Evolutionary conservation across 2,888 invertebrate genomes (phyloP).

Genomic region (Cephus pulcher): DNA sequence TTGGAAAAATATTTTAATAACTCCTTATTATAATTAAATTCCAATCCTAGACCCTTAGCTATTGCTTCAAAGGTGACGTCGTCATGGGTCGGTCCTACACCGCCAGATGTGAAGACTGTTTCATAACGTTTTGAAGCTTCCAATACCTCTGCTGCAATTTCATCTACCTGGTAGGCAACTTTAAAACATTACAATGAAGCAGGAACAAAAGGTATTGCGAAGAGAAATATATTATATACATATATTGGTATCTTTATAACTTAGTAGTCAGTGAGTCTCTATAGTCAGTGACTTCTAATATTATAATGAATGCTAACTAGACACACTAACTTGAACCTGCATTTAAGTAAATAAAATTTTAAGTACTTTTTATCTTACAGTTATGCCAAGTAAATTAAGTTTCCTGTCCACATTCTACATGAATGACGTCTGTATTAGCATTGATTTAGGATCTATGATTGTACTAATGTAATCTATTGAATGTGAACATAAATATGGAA

Average conservation of each 20-base stretch:
- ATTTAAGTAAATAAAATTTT: too few relatives aligned
- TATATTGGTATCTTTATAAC: background rate
- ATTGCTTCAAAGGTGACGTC: constrained; percentile 76
- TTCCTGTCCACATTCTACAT: too few relatives aligned
- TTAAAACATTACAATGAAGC: background rate
- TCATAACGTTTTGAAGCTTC: constrained; percentile 65
- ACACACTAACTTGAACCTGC: too few relatives aligned
- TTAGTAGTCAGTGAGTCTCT: background rate
- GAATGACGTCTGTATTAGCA: background rate
- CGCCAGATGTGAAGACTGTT: constrained; percentile 74
- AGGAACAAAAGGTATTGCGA: background rate
- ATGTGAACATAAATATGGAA: background rate
- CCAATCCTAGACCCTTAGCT: constrained; percentile 62
- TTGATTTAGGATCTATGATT: background rate
- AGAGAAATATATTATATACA: background rate
- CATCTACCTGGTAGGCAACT: constrained; percentile 56
- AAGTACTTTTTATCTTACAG: too few relatives aligned
- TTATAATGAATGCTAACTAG: background rate
- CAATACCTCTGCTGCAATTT: constrained; percentile 70
- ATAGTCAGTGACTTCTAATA: background rate
- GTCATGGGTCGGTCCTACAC: constrained; percentile 78
- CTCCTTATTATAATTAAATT: constrained; percentile 51
- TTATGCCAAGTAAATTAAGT: too few relatives aligned
- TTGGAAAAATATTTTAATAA: constrained; percentile 49
- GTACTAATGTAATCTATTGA: background rate